phyloP scores from a whole-genome alignment of 92 coral and sea anemone species.

The Anthopleura xanthogrammica region DNA sequence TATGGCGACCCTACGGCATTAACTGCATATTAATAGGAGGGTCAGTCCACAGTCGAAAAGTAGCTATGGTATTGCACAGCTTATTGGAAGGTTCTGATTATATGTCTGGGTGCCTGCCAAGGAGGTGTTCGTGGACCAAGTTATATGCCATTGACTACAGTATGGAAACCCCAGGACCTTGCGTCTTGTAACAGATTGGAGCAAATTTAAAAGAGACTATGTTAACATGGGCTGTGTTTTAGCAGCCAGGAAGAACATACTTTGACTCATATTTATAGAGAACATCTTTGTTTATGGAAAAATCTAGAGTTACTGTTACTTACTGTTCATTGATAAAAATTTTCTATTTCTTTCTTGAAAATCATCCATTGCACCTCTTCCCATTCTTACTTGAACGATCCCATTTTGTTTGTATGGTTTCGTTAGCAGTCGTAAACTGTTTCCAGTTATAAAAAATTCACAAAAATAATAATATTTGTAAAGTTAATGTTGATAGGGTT shows the following conservation, averaged over 20 bases:
- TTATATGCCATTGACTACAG: slow-evolving; percentile 96
- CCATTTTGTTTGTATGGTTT: background rate
- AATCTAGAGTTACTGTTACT: slow-evolving; percentile 2
- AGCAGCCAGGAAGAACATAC: slow-evolving; percentile 23
- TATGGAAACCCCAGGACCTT: slow-evolving; percentile 99
- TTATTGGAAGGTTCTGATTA: slow-evolving; percentile 92
- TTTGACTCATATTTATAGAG: slow-evolving; percentile 13
- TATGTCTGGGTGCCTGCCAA: slow-evolving; percentile 93
- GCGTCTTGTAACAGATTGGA: slow-evolving; percentile 44
- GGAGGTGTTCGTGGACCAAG: slow-evolving; percentile 96
- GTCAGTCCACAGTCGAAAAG: slow-evolving; percentile 92
- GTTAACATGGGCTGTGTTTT: slow-evolving; percentile 33
- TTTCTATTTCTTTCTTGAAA: slow-evolving; percentile 6
- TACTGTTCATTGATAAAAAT: slow-evolving; percentile 7
- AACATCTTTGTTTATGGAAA: background rate
- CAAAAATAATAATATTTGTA: slow-evolving; percentile 25
- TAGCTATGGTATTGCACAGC: slow-evolving; percentile 89
- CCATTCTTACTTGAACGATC: background rate
- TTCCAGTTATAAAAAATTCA: background rate
- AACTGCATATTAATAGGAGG: slow-evolving; percentile 97
- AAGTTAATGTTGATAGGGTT: slow-evolving; percentile 36
- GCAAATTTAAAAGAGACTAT: background rate
- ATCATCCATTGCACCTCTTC: background rate
- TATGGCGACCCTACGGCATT: slow-evolving; percentile 94
- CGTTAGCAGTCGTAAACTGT: background rate